phyloP scores from a whole-genome alignment of 2,888 invertebrate species.

The Leucophenga montana region DNA sequence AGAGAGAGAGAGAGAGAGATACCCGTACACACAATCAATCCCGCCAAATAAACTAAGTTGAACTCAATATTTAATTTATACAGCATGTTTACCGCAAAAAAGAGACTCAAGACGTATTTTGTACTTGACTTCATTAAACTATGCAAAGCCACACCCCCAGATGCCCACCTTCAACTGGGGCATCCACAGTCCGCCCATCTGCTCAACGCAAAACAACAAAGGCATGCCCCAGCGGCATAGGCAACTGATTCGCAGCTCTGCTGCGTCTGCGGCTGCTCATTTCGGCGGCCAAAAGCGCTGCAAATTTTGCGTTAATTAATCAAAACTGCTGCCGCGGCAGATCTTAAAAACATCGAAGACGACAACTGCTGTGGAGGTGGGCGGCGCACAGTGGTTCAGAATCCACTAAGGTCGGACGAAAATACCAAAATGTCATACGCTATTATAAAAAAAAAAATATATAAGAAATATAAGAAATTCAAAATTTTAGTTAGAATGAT shows the following conservation, averaged over 20 bases:
- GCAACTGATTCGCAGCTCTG: conserved; percentile 37
- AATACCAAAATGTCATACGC: too few species aligned
- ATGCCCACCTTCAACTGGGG: too few species aligned
- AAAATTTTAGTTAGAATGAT: too few species aligned
- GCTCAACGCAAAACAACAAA: too few species aligned
- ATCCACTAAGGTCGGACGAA: too few species aligned
- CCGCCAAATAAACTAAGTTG: too few species aligned
- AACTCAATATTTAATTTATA: conserved; percentile 50
- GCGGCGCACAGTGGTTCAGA: conserved; percentile 19
- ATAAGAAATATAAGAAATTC: too few species aligned
- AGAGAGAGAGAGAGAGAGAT: too few species aligned
- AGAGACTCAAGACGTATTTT: conserved; percentile 50
- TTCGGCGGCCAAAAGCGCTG: conserved; percentile 42
- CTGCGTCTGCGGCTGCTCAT: conserved; percentile 22
- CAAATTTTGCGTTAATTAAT: conserved; percentile 56
- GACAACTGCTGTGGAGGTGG: not conserved
- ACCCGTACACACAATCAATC: too few species aligned
- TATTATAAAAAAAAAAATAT: too few species aligned
- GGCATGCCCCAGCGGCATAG: conserved; percentile 24
- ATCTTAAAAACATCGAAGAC: not conserved
- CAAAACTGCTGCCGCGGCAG: conserved; percentile 45
- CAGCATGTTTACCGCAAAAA: conserved; percentile 42
- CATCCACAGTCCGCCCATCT: too few species aligned
- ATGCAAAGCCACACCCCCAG: conserved; percentile 49
- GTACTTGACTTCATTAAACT: conserved; percentile 60